Evolutionary conservation across 2,888 invertebrate species (phyloP).

Genomic region (Tuta absoluta): DNA sequence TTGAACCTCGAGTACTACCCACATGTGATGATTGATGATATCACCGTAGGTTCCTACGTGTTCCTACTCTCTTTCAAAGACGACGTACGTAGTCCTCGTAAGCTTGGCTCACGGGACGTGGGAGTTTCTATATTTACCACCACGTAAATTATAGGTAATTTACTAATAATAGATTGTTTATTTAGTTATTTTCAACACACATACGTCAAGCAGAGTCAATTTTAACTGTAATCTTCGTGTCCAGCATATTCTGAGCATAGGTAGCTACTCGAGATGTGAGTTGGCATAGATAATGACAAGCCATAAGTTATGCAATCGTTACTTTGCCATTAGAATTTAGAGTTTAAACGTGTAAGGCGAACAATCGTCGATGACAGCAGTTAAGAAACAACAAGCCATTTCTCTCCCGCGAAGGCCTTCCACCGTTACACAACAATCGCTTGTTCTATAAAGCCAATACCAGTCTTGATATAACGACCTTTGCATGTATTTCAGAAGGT

Average conservation of each 20-base stretch:
- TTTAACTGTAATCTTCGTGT: background rate
- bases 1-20: background rate
- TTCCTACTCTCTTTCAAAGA: background rate
- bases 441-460: constrained; percentile 31
- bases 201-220: constrained; percentile 5
- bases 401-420: constrained; percentile 74
- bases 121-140: background rate
- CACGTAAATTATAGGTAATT: background rate
- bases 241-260: background rate
- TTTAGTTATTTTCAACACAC: constrained; percentile 1
- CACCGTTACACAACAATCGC: constrained; percentile 64
- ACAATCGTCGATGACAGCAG: constrained; percentile 66
- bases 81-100: constrained; percentile 6
- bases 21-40: background rate
- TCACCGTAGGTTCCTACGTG: background rate
- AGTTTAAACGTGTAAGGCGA: constrained; percentile 47
- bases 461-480: constrained; percentile 14
- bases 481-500: constrained; percentile 11
- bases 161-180: background rate
- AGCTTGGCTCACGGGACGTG: background rate
- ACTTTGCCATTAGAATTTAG: constrained; percentile 39
- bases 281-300: constrained; percentile 34
- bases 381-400: constrained; percentile 71
- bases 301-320: constrained; percentile 48
- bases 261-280: background rate